Evolutionary conservation across 2,888 invertebrate species (phyloP), one percentile per base, ranked within the genome.

Genomic region (Asteroscopus sphinx): DNA sequence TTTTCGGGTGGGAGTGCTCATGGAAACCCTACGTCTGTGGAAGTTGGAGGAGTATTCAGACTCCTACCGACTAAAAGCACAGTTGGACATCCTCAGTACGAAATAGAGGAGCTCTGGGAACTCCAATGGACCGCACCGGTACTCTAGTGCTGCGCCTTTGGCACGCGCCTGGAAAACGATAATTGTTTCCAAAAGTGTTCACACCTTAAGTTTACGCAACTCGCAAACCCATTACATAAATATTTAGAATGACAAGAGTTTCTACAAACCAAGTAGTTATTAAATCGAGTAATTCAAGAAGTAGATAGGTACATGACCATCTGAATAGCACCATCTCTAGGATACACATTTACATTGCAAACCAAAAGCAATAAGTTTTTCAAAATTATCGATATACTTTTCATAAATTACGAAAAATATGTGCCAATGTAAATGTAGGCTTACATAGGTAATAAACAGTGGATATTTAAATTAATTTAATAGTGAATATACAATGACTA

Each of bases 251-350:
- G 58, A 64, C 54, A 25, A 16, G 26, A 39, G 54, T 53, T 53
- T 25, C 25, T 12, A 55, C 49, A 42, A 56, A 57, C 39, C 30
- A 47, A 44, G 52, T 53, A 36, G 44, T 17, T 16, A 56, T 68
- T 40, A 48, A 51, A 61, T 64, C 47, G 41, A 54, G 41, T 61
- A 54, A 53, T 57, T 61, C 68, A 35, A 59, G 32, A 52, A 48
- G 33, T 17, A 52, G 26, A 59, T 39, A 52, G 46, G 33, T 17
- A 52, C 30, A 59, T 39, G 49, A 28, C 37, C 13, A 60, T 58
- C 54, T 33, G 60, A 63, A 52, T 53, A 41, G 32, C 2, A 15
- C 26, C 37, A 56, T 54, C 52, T 47, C 46, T 53, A 47, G 37
- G 13, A 47, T 42, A 17, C 41, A 47, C 39, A 53, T 28, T 54